These are phyloP conservation scores for Sinohyriopsis cumingii DNA, from an alignment of 2,888 invertebrate species.

Conservation along the genomic window DNA sequence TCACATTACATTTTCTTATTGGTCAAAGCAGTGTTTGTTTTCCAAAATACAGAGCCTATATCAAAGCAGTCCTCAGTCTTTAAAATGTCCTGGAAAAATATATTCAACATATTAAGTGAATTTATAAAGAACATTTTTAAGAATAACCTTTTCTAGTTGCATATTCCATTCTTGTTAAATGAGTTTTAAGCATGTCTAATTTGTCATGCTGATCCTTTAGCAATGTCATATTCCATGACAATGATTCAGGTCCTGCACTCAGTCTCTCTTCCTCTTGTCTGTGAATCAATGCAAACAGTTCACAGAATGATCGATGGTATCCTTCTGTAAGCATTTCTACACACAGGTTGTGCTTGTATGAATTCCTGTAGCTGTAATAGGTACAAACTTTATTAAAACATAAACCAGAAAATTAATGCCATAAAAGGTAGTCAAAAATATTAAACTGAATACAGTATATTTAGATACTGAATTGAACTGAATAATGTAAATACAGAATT, in stretches of 20 bases:
- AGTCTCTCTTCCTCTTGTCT: constrained; percentile 62
- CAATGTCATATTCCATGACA: constrained; percentile 65
- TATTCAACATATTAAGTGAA: not conserved
- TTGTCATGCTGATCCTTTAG: constrained; percentile 68
- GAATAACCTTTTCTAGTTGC: constrained; percentile 62
- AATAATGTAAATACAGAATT: too few species aligned
- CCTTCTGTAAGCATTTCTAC: constrained; percentile 70
- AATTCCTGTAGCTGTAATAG: constrained; percentile 62
- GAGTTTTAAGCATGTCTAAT: constrained; percentile 62
- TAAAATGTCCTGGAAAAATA: not conserved
- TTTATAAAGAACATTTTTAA: not conserved
- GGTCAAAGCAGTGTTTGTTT: not conserved
- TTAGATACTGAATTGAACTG: too few species aligned
- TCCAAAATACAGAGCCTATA: not conserved
- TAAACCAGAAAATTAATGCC: constrained; percentile 2
- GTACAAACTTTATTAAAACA: too few species aligned
- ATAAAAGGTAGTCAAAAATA: not conserved
- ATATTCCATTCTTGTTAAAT: constrained; percentile 65
- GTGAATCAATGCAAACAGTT: constrained; percentile 67
- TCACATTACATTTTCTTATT: too few species aligned
- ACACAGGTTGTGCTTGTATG: constrained; percentile 70
- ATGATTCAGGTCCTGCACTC: constrained; percentile 68
- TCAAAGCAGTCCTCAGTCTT: not conserved
- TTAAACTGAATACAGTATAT: not conserved
- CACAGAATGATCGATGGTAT: constrained; percentile 69